These are phyloP conservation scores for Phataginus tetradactyla DNA, from an alignment of 2,797 vertebrate species.

Conservation along the genomic window DNA sequence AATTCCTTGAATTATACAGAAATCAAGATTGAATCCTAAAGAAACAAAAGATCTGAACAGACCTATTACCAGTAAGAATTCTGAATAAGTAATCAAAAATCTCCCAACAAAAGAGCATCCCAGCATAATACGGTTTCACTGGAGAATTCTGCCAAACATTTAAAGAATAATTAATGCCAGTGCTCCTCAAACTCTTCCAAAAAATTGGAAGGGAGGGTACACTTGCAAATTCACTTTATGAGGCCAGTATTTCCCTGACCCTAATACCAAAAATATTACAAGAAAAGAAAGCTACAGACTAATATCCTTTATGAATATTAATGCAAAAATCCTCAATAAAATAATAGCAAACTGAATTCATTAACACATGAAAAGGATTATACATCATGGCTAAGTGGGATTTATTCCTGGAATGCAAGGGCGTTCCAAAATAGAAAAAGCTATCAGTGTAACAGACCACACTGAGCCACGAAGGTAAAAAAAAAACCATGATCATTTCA, in stretches of 20 bases:
- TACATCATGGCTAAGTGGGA: background rate
- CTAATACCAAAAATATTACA: background rate
- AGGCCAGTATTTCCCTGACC: background rate
- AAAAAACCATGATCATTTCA: background rate
- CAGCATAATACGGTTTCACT: background rate
- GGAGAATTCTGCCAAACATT: background rate
- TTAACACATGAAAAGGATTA: background rate
- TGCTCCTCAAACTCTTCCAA: background rate
- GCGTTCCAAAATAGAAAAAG: background rate
- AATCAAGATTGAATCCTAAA: background rate
- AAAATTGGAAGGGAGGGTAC: background rate
- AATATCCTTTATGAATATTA: background rate
- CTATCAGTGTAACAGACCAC: background rate
- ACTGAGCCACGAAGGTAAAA: background rate
- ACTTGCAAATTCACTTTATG: background rate
- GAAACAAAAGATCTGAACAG: background rate
- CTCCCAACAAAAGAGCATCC: background rate
- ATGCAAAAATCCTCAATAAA: background rate
- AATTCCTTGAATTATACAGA: background rate
- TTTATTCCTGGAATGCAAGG: background rate
- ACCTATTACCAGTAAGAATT: background rate
- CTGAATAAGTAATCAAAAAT: background rate
- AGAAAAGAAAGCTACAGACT: background rate
- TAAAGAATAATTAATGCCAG: background rate
- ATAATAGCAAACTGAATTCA: background rate